Evolutionary conservation across 1,140 invertebrate genomes (phyloP), one percentile per base, ranked within the genome.

Genomic region (Dolichoris vasculosae): DNA sequence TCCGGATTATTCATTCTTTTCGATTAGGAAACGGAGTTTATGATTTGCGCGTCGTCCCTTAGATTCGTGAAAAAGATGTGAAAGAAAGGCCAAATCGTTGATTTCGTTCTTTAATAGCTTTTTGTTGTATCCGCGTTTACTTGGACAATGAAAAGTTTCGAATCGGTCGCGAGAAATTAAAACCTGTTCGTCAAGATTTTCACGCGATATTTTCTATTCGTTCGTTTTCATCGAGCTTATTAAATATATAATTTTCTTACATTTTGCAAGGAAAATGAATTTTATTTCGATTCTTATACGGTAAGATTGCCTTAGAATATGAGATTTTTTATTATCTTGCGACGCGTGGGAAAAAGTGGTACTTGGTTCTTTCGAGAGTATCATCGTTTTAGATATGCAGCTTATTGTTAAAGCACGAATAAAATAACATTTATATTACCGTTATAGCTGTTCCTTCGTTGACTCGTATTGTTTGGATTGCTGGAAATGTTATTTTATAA

Each of bases 341-440:
- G 32, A 69, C 20, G 67, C 67, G 35, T 69, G 67, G 35, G 67
- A 69, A 69, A 67, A 69, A 69, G n/a, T 38, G 38, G 11, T 4
- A 32, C 67, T 38, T 38, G 67, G 0, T 15, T 69, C 32, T 3
- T 43, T n/a, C 6, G n/a, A 73, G 40, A 9, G 11, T 43, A 73
- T 43, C 2, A 43, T 73, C 38, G 2, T 26, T 26, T n/a, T 43
- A 43, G 38, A 73, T 73, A 73, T 73, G 26, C 40, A 73, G 40
- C 38, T 73, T 73, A 43, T 73, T 43, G 69, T 73, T 43, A 43
- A 73, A 43, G 35, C 69, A 73, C 69, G 40, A 73, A 43, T 43
- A 73, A 73, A 73, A 69, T 69, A 69, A 43, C 69, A 73, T 73
- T 73, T 43, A 43, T 43, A n/a, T 26, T 73, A 73, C 69, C 38